Conservation (phyloP, 2,888 invertebrate species). For the Megastigmus dorsalis region DNA sequence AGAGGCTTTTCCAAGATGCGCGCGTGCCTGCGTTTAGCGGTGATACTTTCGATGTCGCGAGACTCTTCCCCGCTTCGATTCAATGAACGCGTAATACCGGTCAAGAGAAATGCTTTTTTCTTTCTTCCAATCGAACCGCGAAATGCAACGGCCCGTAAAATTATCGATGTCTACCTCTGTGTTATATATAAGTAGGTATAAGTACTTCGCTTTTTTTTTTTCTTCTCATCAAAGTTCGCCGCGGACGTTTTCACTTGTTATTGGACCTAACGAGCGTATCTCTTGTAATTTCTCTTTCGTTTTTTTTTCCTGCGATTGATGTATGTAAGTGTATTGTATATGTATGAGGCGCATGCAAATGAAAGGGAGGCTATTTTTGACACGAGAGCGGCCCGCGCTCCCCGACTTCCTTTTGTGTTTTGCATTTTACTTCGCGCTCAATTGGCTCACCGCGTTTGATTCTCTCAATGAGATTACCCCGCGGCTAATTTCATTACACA, state of each 20-base stretch:
- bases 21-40: neutral
- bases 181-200: no score
- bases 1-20: constrained; percentile 1
- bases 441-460: no score
- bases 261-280: neutral
- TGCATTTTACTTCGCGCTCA: no score
- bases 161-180: neutral
- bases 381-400: neutral
- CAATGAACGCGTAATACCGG: neutral
- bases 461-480: no score
- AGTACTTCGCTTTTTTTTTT: neutral
- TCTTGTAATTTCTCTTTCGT: neutral
- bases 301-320: no score
- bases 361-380: neutral
- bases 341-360: no score
- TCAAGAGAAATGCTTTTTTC: neutral
- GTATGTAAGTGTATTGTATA: no score
- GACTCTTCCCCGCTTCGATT: neutral
- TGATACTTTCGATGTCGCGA: constrained; percentile 11
- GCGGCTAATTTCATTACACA: no score
- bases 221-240: neutral
- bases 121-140: neutral
- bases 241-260: constrained; percentile 5
- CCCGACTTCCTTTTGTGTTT: no score
- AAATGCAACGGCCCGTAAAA: neutral